These are phyloP conservation scores for Cervus canadensis DNA, from an alignment of 2,113 vertebrate genomes.

Conservation along the genomic window DNA sequence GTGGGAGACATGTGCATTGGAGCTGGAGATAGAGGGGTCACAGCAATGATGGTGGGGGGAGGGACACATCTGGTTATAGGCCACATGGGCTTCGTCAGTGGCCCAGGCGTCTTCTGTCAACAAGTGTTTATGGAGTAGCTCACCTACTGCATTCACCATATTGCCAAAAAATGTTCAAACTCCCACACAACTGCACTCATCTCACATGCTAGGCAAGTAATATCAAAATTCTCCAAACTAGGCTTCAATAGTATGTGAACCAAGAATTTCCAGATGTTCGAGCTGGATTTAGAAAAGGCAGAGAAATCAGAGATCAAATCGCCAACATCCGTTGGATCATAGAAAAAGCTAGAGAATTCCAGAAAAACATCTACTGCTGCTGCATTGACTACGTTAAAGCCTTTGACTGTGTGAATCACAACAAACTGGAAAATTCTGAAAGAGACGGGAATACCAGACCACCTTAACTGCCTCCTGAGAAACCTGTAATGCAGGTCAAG, in stretches of 20 bases:
- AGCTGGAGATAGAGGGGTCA: neutral
- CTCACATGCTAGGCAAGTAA: neutral
- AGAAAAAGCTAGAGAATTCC: neutral
- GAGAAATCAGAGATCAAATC: neutral
- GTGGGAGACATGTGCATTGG: neutral
- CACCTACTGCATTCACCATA: neutral
- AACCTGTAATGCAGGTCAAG: neutral
- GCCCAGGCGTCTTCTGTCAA: neutral
- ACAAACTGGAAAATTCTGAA: neutral
- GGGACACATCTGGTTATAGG: neutral
- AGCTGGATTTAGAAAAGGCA: neutral
- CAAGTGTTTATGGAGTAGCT: neutral
- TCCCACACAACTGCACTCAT: neutral
- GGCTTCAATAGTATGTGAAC: neutral
- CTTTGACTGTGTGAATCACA: neutral
- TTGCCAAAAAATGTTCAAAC: neutral
- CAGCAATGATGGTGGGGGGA: rapidly evolving
- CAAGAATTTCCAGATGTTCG: neutral
- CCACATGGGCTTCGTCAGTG: neutral
- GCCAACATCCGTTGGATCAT: neutral
- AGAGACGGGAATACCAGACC: neutral
- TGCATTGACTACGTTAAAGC: neutral
- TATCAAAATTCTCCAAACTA: neutral
- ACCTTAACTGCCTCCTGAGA: neutral
- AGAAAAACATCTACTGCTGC: neutral